Evolutionary conservation across 2,797 vertebrate genomes (phyloP), one percentile per base, ranked within the genome.

Genomic region (Siniperca undulata): DNA sequence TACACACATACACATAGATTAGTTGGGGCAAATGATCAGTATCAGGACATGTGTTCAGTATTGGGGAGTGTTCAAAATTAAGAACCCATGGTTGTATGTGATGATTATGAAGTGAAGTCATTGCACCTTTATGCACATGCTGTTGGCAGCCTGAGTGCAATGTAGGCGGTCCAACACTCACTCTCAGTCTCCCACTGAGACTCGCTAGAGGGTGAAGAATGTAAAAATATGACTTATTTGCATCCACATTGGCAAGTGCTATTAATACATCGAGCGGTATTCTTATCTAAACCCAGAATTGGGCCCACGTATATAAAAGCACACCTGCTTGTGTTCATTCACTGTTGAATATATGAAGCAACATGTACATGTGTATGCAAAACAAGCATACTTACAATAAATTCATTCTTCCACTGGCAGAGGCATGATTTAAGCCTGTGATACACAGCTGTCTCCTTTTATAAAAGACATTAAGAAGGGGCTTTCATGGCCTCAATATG

Each of bases 181-280:
- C 62, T 84, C 78, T 84, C 74, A 52, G 78, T 86, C 78, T 92
- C 87, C 81, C 86, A 85, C 73, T 59, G 89, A 89, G 80, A 87
- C 60, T 67, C 5, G 40, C 77, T 79, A 42, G 60, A 90, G 79
- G 88, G 77, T 66, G 65, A 87, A 69, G 52, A 83, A 83, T 86
- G 70, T 85, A 85, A 68, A 92, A 91, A 88, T 88, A 86, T 85
- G n/a, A 86, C 77, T 74, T 87, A 85, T 92, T 88, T 92, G 74
- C 88, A 90, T 88, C 68, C 30, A 60, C 77, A 79, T 69, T 83
- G 60, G 72, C 38, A 59, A 76, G 27, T 22, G 69, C 80, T 87
- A 89, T 85, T 86, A 88, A 88, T 90, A 82, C 73, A 74, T 48
- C 14, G 69, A 77, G 68, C 40, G 13, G 22, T 75, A 75, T 83